A percentile compares a stretch with the other conserved stretches of the same genome.
Evolutionary conservation across 2,113 vertebrate genomes (phyloP).

Genomic region (Upupa epops): DNA sequence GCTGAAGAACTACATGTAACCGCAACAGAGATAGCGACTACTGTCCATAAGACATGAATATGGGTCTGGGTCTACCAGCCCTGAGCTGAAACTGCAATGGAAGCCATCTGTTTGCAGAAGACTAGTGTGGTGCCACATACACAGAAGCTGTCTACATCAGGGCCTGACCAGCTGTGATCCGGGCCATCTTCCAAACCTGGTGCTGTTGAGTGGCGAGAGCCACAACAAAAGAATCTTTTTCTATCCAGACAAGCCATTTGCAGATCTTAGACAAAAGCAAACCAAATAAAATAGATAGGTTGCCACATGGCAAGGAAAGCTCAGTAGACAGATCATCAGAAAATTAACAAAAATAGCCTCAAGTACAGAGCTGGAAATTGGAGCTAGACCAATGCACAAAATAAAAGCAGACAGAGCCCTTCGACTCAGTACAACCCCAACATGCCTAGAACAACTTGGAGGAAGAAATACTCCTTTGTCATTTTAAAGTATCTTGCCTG

Average conservation of each 20-base stretch:
- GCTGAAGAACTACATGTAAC: accelerated
- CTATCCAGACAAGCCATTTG: background rate
- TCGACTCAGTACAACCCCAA: background rate
- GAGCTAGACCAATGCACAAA: background rate
- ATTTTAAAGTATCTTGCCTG: background rate
- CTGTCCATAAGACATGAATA: background rate
- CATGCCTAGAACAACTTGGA: background rate
- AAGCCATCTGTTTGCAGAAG: background rate
- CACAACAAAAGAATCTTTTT: background rate
- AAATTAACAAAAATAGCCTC: background rate
- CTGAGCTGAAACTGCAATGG: background rate
- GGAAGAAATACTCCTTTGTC: background rate
- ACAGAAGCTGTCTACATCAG: background rate
- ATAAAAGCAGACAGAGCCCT: background rate
- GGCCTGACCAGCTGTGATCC: background rate
- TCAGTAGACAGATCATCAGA: background rate
- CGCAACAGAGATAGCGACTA: background rate
- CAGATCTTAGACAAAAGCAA: background rate
- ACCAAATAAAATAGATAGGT: background rate
- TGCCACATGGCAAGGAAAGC: background rate
- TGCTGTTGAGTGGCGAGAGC: background rate
- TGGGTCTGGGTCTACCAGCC: background rate
- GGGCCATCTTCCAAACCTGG: background rate
- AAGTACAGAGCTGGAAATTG: background rate
- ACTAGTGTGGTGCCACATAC: background rate